phyloP scores from a whole-genome alignment of 2,888 invertebrate species.

The Melinopterus prodromus region DNA sequence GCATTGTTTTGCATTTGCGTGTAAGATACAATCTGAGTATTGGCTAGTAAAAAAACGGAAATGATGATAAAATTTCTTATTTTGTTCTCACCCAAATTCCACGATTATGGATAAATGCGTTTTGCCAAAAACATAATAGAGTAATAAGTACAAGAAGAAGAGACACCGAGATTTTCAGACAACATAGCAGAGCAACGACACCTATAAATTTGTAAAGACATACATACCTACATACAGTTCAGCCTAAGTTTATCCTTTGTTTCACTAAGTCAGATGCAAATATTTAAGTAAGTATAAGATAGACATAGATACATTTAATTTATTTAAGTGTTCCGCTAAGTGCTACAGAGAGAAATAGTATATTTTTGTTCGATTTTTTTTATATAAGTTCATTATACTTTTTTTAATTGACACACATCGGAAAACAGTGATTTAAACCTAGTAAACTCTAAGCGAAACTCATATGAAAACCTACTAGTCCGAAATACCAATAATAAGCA shows the following conservation, averaged over 20 bases:
- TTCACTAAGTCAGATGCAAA: slow-evolving; percentile 45
- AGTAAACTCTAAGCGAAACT: neutral
- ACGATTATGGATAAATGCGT: slow-evolving; percentile 54
- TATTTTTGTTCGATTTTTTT: slow-evolving; percentile 28
- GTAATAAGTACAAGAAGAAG: slow-evolving; percentile 33
- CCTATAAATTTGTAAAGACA: slow-evolving; percentile 49
- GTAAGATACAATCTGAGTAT: slow-evolving; percentile 20
- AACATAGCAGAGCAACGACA: slow-evolving; percentile 58
- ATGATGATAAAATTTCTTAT: neutral
- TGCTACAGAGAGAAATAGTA: slow-evolving; percentile 14
- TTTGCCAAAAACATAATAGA: slow-evolving; percentile 55
- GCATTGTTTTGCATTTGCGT: slow-evolving; percentile 53
- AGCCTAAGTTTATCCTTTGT: slow-evolving; percentile 26
- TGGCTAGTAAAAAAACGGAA: neutral
- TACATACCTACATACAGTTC: slow-evolving; percentile 22
- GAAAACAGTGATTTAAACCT: neutral
- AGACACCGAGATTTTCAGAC: slow-evolving; percentile 11
- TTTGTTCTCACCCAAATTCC: slow-evolving; percentile 61
- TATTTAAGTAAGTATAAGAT: slow-evolving; percentile 49
- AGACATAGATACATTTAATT: slow-evolving; percentile 47
- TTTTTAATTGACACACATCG: slow-evolving; percentile 38
- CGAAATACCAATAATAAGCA: neutral
- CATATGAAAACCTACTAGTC: neutral
- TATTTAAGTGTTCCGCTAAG: slow-evolving; percentile 13
- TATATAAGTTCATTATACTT: slow-evolving; percentile 29